These are phyloP conservation scores for Zaprionus gabonicus DNA, from an alignment of 1,140 invertebrate species.

Conservation along the genomic window DNA sequence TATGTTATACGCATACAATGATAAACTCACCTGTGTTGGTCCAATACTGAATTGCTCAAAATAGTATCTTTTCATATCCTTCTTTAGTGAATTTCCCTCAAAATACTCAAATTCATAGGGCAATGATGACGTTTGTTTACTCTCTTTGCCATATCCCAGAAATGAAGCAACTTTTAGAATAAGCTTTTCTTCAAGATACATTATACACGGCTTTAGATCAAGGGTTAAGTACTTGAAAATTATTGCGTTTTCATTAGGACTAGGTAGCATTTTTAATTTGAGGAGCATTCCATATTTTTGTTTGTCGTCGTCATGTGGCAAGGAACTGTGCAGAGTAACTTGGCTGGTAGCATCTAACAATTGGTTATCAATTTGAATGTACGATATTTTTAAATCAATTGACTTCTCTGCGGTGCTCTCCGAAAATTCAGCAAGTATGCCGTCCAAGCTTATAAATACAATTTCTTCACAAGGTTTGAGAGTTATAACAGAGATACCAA, in stretches of 20 bases:
- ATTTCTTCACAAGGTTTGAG: constrained; percentile 93
- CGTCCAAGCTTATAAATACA: constrained; percentile 91
- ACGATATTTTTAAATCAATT: constrained; percentile 90
- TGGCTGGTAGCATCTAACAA: constrained; percentile 93
- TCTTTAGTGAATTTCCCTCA: constrained; percentile 91
- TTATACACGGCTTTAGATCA: constrained; percentile 91
- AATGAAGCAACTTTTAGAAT: constrained; percentile 93
- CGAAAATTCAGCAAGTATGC: constrained; percentile 89
- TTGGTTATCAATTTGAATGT: constrained; percentile 97
- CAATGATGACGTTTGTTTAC: constrained; percentile 47
- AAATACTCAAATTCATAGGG: constrained; percentile 85
- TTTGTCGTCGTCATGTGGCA: constrained; percentile 71
- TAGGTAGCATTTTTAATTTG: constrained; percentile 88
- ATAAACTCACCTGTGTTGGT: constrained; percentile 86
- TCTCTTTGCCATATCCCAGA: constrained; percentile 86
- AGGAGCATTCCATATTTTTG: constrained; percentile 88
- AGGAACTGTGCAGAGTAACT: constrained; percentile 91
- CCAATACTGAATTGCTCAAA: constrained; percentile 94
- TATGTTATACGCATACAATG: constrained; percentile 66
- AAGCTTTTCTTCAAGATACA: constrained; percentile 94
- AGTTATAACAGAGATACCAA: constrained; percentile 94
- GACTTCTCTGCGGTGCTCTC: constrained; percentile 86
- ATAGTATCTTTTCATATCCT: constrained; percentile 94
- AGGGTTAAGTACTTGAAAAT: constrained; percentile 93
- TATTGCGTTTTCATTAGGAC: constrained; percentile 90